Base-by-base conservation (phyloP, 2,888 invertebrate genomes). In the Criorhina ranunculi region DNA sequence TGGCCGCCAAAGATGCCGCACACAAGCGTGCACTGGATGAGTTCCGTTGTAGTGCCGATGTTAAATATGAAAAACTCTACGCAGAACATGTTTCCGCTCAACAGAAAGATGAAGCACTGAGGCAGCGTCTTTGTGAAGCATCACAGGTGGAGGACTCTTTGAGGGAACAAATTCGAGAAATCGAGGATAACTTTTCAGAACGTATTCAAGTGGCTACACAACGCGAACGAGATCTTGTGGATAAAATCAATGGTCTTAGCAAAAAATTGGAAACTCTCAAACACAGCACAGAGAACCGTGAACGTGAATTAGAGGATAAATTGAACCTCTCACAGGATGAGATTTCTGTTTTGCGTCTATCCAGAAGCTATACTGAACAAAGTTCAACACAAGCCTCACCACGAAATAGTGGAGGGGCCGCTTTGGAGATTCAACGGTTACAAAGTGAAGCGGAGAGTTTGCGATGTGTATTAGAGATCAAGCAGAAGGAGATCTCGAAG, bases 391-490 rank as follows among this genome's bases (percentile, higher is more conserved):
- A 19, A 75, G 85, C 49, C 72, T 86, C 40, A 17, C 87, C 82
- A 17, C 53, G 31, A 76, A 86, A 60, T 17, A 87, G 44, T 64
- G 87, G 88, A 4, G 89, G 88, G 6, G 88, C 88, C 12, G 80
- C 88, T n/a, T 81, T 88, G 80, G 88, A 91, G 40, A 51, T 91
- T 9, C 88, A 88, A 91, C 89, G 94, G 88, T 88, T 96, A 44
- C 93, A 95, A 88, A 95, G 95, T 80, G 96, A 97, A 91, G 95
- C 96, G 1, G 95, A 96, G 88, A 98, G 98, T 15, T 93, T 98
- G 81, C 94, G 97, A 86, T 95, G 96, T 40, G 98, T 98, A 2
- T 93, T 98, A 80, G 98, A 98, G 88, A 93, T 98, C 89, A 95
- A 96, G 89, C 96, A 96, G 90, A 95, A 95, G 24, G 98, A 98